phyloP scores from a whole-genome alignment of 2,888 invertebrate species.

The Cremastobaeus sp. region DNA sequence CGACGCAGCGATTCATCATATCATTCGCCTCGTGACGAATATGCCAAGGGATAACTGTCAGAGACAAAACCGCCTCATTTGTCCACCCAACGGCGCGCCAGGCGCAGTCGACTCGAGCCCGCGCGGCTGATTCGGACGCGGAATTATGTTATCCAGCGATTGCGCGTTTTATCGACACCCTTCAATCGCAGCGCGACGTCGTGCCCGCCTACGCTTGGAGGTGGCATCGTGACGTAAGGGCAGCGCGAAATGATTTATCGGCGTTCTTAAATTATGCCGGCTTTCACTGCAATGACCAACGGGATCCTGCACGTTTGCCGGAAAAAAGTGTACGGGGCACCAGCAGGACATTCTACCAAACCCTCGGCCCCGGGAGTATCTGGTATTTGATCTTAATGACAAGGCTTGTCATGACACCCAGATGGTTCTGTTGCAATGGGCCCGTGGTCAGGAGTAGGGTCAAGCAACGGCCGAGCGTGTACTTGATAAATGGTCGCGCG shows the following conservation, averaged over 20 bases:
- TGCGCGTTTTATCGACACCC: slow-evolving; percentile 56
- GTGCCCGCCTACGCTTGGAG: slow-evolving; percentile 41
- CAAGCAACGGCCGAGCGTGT: no score
- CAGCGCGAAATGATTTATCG: slow-evolving; percentile 57
- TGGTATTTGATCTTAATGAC: slow-evolving; percentile 28
- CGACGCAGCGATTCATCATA: slow-evolving; percentile 40
- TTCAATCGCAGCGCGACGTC: slow-evolving; percentile 54
- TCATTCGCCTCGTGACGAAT: slow-evolving; percentile 38
- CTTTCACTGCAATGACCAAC: slow-evolving; percentile 41
- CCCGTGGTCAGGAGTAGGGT: no score
- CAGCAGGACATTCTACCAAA: no score
- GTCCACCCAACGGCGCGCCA: slow-evolving; percentile 26
- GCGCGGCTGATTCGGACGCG: no score
- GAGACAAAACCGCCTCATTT: slow-evolving; percentile 56
- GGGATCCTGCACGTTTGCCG: slow-evolving; percentile 17
- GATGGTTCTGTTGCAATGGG: no score
- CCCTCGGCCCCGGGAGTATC: slow-evolving; percentile 42
- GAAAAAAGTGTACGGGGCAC: no score
- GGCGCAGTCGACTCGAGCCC: slow-evolving; percentile 10
- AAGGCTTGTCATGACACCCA: slow-evolving; percentile 3
- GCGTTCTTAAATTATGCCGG: slow-evolving; percentile 50
- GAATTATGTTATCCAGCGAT: slow-evolving; percentile 55
- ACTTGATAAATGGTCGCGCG: no score
- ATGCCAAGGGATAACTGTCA: slow-evolving; percentile 54
- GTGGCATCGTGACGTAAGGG: slow-evolving; percentile 34